Conservation (phyloP, 2,888 invertebrate genomes). For the Salpingus planirostris region DNA sequence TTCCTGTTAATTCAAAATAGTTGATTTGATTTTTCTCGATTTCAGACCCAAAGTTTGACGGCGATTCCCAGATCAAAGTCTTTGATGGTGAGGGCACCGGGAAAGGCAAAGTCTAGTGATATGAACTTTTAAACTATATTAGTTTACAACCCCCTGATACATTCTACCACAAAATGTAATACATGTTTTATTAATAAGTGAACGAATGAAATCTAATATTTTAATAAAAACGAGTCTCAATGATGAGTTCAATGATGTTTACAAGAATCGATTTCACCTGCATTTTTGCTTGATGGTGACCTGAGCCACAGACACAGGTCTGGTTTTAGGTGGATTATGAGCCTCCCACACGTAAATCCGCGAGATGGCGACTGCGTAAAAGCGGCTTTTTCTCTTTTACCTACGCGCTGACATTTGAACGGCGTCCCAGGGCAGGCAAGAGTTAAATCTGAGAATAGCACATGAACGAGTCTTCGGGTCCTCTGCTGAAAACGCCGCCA, state of each 20-base stretch:
- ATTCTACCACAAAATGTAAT: slow-evolving; percentile 10
- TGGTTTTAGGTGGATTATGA: too few species aligned
- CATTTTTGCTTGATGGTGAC: too few species aligned
- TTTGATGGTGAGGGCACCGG: slow-evolving; percentile 31
- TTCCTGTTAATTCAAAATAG: not conserved
- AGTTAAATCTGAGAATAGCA: slow-evolving; percentile 22
- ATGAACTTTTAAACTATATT: slow-evolving; percentile 26
- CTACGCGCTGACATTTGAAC: slow-evolving; percentile 26
- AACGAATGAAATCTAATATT: too few species aligned
- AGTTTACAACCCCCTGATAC: slow-evolving; percentile 6
- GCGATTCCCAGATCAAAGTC: slow-evolving; percentile 37
- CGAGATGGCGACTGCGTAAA: slow-evolving; percentile 9
- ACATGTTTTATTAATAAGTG: too few species aligned
- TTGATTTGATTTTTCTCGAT: slow-evolving; percentile 15
- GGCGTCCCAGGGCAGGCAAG: slow-evolving; percentile 18
- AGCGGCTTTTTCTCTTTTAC: slow-evolving; percentile 12
- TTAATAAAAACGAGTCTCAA: too few species aligned
- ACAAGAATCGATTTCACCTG: too few species aligned
- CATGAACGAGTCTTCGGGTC: slow-evolving; percentile 14
- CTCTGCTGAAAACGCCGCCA: too few species aligned
- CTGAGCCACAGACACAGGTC: too few species aligned
- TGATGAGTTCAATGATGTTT: too few species aligned
- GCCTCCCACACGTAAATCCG: slow-evolving; percentile 11
- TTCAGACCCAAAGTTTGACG: slow-evolving; percentile 37
- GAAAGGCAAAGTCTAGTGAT: slow-evolving; percentile 34